These are phyloP conservation scores for Tribolium castaneum DNA, from an alignment of 1,140 invertebrate species.

Conservation along the genomic window DNA sequence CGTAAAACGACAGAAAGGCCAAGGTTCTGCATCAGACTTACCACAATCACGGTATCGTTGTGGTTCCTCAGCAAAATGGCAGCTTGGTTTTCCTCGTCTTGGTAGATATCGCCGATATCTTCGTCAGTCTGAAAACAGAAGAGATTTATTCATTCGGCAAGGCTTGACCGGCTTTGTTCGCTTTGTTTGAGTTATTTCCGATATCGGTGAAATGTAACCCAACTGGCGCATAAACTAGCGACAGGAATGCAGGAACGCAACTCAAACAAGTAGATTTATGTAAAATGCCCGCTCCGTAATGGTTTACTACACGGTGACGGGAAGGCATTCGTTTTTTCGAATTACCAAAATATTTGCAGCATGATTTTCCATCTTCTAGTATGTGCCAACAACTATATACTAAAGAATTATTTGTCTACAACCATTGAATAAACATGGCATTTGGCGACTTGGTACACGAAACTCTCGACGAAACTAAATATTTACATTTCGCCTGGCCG, in stretches of 20 bases:
- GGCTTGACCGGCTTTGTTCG: background rate
- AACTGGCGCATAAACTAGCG: background rate
- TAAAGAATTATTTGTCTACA: background rate
- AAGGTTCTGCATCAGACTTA: conserved; percentile 67
- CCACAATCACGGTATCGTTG: conserved; percentile 83
- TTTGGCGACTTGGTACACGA: background rate
- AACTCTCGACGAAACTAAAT: background rate
- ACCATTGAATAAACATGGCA: background rate
- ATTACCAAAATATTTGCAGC: no score
- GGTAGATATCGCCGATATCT: conserved; percentile 86
- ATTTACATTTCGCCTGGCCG: background rate
- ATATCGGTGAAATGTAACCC: background rate
- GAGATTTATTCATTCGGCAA: conserved; percentile 20
- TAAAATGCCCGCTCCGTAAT: background rate
- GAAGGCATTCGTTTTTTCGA: background rate
- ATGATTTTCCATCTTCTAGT: background rate
- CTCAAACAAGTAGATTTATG: background rate
- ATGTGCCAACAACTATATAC: background rate
- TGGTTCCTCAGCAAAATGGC: conserved; percentile 84
- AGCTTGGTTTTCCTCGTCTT: conserved; percentile 86
- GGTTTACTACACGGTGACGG: background rate
- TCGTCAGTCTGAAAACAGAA: conserved; percentile 67
- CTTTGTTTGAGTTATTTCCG: background rate
- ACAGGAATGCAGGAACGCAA: background rate
- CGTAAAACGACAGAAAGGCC: conserved; percentile 28